A percentile compares a stretch with the other conserved stretches of the same genome.
phyloP scores from a whole-genome alignment of 2,888 invertebrate genomes.

The Zygogramma bicolorata region DNA sequence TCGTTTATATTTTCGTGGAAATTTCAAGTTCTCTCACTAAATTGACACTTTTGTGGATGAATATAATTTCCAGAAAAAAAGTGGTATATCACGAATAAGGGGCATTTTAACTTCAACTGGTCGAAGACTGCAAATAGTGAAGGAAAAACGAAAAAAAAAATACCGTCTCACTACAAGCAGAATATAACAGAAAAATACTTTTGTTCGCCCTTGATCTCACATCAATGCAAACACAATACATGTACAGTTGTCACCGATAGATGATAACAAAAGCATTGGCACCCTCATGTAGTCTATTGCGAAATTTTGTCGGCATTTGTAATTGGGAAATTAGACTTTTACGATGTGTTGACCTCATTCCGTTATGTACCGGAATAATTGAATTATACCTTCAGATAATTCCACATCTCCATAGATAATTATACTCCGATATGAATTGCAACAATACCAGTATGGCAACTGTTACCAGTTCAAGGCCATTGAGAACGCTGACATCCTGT shows the following conservation, averaged over 20 bases:
- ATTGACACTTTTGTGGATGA: no score
- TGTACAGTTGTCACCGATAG: background rate
- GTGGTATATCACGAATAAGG: no score
- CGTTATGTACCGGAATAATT: background rate
- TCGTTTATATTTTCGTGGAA: no score
- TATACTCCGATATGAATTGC: background rate
- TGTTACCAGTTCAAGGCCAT: constrained; percentile 11
- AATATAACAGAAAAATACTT: background rate
- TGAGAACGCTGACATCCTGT: constrained; percentile 2
- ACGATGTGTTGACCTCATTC: constrained; percentile 3
- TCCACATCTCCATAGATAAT: background rate
- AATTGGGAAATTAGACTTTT: background rate
- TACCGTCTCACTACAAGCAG: no score
- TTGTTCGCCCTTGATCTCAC: no score
- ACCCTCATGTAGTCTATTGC: background rate
- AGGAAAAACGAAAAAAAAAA: no score
- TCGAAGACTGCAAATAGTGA: no score
- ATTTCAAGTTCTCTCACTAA: no score
- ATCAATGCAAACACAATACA: no score
- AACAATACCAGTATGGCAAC: constrained; percentile 7
- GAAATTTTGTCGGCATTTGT: background rate
- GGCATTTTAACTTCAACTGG: no score
- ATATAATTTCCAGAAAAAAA: no score
- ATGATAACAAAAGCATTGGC: background rate
- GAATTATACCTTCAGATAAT: background rate